phyloP scores from a whole-genome alignment of 1,140 invertebrate genomes.

The Melitaea cinxia region DNA sequence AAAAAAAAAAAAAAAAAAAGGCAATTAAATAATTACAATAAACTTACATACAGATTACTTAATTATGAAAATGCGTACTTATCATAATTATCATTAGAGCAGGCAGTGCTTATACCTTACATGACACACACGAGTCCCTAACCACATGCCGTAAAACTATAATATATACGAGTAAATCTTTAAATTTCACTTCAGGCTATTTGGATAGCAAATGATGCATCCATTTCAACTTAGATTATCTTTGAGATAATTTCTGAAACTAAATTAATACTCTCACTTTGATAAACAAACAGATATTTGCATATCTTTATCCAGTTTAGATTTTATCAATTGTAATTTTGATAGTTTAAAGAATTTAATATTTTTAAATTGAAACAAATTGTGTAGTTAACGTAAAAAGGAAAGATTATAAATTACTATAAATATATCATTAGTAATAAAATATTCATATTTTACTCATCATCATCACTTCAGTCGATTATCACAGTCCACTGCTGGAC shows the following conservation, averaged over 20 bases:
- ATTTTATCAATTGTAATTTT: conserved; percentile 44
- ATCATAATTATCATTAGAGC: background rate
- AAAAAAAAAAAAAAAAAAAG: too few species aligned
- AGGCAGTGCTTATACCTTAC: background rate
- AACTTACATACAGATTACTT: background rate
- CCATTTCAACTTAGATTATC: conserved; percentile 65
- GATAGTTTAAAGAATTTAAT: background rate
- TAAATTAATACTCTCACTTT: conserved; percentile 72
- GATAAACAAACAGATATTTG: conserved; percentile 78
- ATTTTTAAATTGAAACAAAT: too few species aligned
- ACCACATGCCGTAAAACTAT: background rate
- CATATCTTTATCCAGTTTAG: conserved; percentile 59
- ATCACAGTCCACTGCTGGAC: too few species aligned
- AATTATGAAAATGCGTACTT: background rate
- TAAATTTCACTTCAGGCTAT: conserved; percentile 51
- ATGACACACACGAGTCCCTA: background rate
- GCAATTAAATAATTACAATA: too few species aligned
- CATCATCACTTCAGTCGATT: too few species aligned
- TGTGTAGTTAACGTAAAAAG: too few species aligned
- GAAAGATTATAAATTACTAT: too few species aligned
- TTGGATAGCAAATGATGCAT: conserved; percentile 76
- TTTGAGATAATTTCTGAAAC: conserved; percentile 59
- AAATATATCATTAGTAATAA: too few species aligned
- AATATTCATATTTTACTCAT: too few species aligned
- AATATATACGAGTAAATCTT: conserved; percentile 15